Evolutionary conservation across 2,113 vertebrate species (phyloP), one percentile per base, ranked within the genome.

Genomic region (Monopterus albus): DNA sequence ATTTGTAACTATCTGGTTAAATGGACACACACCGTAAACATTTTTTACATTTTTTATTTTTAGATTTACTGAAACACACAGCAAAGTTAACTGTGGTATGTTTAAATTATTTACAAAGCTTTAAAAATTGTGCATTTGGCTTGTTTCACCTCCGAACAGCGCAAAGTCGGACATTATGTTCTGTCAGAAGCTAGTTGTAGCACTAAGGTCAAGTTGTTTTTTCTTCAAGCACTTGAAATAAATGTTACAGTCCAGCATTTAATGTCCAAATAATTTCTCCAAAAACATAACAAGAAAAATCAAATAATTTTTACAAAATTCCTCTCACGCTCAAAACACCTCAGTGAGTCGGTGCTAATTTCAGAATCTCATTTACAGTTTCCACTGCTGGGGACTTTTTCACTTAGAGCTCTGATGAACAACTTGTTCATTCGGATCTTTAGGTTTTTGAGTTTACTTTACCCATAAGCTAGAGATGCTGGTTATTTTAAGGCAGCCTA

Each of bases 371-470:
- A 47, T 80, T 80, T 50, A 0, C 58, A 39, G 42, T 38, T 68
- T 3, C 7, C 60, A 40, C 51, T 43, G 57, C 49, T 43, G 2
- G 47, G 21, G 72, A 40, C 42, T 36, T 82, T 85, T 75, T 70
- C 40, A 35, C 51, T 67, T n/a, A 18, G 18, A 66, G 45, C 55
- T 63, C 72, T 65, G 60, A 82, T 66, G 33, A 85, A 59, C 58
- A 64, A 65, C 39, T 69, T 49, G 51, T 76, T 73, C 49, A 59
- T 64, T 36, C 47, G 39, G 17, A 33, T 56, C 59, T 70, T 23
- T 29, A 42, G 9, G 28, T 77, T 59, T 68, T 52, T 39, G 9
- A 55, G 36, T 71, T 78, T 57, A 57, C 59, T 70, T 65, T 71
- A 47, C 33, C 15, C n/a, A 62, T 46, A 21, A 40, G 26, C 29